Conservation (phyloP, 2,113 vertebrate genomes). For the Prochilodus magdalenae region DNA sequence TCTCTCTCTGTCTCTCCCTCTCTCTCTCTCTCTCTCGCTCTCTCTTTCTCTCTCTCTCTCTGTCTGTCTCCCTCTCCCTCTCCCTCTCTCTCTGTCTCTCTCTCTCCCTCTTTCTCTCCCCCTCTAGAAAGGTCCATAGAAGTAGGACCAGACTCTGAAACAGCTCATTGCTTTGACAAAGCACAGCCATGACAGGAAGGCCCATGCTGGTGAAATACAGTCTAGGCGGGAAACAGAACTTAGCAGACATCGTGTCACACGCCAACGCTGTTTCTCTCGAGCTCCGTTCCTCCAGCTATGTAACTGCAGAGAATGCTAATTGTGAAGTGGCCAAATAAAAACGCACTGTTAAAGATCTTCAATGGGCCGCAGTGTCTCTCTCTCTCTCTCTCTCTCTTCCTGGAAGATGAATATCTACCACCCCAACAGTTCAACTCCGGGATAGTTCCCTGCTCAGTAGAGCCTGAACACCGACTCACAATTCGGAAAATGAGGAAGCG, state of each 20-base stretch:
- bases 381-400: no score
- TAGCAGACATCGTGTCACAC: neutral
- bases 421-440: neutral
- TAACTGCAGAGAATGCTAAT: slow-evolving; percentile 12
- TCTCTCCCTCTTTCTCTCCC: slow-evolving; percentile 22
- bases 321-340: neutral
- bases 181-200: neutral
- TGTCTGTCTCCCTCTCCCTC: no score
- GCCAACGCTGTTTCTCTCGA: neutral
- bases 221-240: neutral
- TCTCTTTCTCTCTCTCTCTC: slow-evolving; percentile 20
- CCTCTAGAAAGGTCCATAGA: slow-evolving; percentile 67
- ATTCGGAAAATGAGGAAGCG: slow-evolving; percentile 34
- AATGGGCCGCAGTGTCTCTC: neutral
- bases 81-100: slow-evolving; percentile 14
- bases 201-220: neutral
- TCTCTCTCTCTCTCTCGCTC: slow-evolving; percentile 19
- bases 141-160: slow-evolving; percentile 67
- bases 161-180: neutral
- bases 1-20: slow-evolving; percentile 19
- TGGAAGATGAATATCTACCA: neutral
- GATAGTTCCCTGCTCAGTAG: slow-evolving; percentile 11
- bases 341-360: neutral
- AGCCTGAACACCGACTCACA: slow-evolving; percentile 22
- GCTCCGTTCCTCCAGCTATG: neutral